Conservation (phyloP, 2,797 vertebrate species). For the Acanthurus lineatus region DNA sequence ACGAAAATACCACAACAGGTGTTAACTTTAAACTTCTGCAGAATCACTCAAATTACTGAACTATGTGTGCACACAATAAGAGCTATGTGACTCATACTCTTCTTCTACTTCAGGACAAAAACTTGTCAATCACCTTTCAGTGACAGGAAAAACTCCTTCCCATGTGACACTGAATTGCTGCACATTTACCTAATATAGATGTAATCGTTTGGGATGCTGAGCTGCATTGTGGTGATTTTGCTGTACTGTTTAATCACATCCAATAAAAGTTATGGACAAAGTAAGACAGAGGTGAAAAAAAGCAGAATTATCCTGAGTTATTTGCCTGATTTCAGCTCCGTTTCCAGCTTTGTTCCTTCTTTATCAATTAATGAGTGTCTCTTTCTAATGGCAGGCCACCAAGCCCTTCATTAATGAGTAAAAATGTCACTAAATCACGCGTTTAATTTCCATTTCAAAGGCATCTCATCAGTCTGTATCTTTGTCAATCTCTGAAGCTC, state of each 20-base stretch:
- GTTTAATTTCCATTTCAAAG: slow-evolving; percentile 83
- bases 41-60: too few species aligned
- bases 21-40: too few species aligned
- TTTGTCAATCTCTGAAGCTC: slow-evolving; percentile 65
- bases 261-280: too few species aligned
- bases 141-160: too few species aligned
- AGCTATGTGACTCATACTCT: too few species aligned
- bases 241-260: not conserved
- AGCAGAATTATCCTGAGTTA: too few species aligned
- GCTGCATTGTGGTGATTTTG: too few species aligned
- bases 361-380: slow-evolving; percentile 71
- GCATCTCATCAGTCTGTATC: slow-evolving; percentile 57
- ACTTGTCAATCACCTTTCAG: too few species aligned
- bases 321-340: not conserved
- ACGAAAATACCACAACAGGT: too few species aligned
- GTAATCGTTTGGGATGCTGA: not conserved
- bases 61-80: too few species aligned
- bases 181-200: not conserved
- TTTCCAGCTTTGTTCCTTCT: slow-evolving; percentile 55
- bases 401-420: slow-evolving; percentile 75
- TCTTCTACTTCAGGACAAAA: too few species aligned
- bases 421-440: slow-evolving; percentile 73
- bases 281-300: not conserved
- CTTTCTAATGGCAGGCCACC: slow-evolving; percentile 79
- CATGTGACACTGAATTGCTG: too few species aligned